Conservation (phyloP, 2,888 invertebrate species). For the Pristionchus entomophagus region DNA sequence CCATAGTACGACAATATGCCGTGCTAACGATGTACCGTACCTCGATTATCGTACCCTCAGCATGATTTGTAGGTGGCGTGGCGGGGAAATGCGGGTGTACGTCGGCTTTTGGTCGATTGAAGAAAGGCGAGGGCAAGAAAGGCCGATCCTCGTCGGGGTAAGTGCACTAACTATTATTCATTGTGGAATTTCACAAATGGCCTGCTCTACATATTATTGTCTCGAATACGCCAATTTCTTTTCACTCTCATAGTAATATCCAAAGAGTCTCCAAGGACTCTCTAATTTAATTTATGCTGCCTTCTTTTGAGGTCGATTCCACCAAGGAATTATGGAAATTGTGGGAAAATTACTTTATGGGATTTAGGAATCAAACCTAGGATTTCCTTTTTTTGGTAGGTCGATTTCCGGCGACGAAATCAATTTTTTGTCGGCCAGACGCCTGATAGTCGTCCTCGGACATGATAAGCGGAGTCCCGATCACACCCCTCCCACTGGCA, state of each 20-base stretch:
- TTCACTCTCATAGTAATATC: too few relatives aligned
- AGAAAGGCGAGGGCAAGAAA: slow-evolving; percentile 13
- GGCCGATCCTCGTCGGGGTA: slow-evolving; percentile 40
- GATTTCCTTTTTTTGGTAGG: too few relatives aligned
- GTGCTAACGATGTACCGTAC: too few relatives aligned
- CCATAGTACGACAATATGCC: not conserved
- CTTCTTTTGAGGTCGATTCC: too few relatives aligned
- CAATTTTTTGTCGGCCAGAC: not conserved
- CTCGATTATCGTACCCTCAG: too few relatives aligned
- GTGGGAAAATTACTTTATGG: too few relatives aligned
- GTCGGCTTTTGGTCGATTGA: slow-evolving; percentile 32
- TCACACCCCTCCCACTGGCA: not conserved
- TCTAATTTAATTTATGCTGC: too few relatives aligned
- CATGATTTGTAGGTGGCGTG: not conserved
- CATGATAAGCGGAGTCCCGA: not conserved
- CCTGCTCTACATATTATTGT: not conserved
- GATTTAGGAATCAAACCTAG: too few relatives aligned
- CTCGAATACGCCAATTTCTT: too few relatives aligned
- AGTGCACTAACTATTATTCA: not conserved
- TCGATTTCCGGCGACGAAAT: not conserved
- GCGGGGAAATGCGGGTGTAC: slow-evolving; percentile 44
- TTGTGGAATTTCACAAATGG: not conserved
- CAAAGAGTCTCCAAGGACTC: too few relatives aligned
- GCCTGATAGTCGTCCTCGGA: not conserved
- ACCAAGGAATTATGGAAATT: too few relatives aligned